Evolutionary conservation across 2,888 invertebrate genomes (phyloP), one percentile per base, ranked within the genome.

Genomic region (Dilophus febrilis): DNA sequence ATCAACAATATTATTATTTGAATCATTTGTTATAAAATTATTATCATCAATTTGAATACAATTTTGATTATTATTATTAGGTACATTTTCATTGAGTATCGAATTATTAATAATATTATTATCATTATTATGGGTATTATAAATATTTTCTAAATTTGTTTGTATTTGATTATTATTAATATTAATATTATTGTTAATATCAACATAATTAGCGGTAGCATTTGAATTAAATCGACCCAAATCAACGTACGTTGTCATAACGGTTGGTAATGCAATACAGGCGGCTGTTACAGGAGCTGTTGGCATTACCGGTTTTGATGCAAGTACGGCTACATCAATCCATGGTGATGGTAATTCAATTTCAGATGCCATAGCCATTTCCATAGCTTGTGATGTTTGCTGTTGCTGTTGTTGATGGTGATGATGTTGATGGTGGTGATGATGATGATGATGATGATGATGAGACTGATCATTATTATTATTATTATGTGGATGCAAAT

Each of bases 291-390:
- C 66, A 16, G 73, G 73, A 1, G 72, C 70, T 61, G 72, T 68
- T 45, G 71, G 68, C 53, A 72, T 66, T 28, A 60, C 51, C 12
- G 61, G 61, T 32, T 72, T 72, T 1, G 76, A 72, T 2, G 77
- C 73, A 40, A 80, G 58, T 4, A 76, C 74, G 47, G 74, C 77
- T 0, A 78, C 77, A 51, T 82, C 78, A 2, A 77, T 68, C 83
- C 83, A 83, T 1, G 77, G 74, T 1, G 77, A 71, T 44, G 80
- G 77, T 31, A 78, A 65, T 57, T 82, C 82, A 46, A 81, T 73
- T 52, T 82, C 81, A 28, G 78, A 77, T 1, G 81, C 81, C 48
- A 78, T 63, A 4, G 80, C 78, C 48, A 82, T 58, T 51, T 82
- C 76, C 49, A 80, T 66, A 1, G 80, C 81, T 58, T 71, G 71